These are phyloP conservation scores for Pristis pectinata DNA, from an alignment of 2,797 vertebrate species.

Conservation along the genomic window DNA sequence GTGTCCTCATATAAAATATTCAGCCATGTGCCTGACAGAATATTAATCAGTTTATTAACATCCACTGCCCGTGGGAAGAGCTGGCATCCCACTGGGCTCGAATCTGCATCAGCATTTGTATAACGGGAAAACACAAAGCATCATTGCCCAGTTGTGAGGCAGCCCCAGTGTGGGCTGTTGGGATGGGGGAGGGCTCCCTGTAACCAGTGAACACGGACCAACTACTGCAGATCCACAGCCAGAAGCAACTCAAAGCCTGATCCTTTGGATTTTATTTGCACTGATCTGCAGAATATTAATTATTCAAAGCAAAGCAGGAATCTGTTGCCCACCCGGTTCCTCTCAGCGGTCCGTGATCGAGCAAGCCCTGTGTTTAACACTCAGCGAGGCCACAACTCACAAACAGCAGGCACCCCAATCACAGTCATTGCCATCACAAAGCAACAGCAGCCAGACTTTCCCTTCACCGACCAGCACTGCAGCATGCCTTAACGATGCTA, in stretches of 20 bases:
- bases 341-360: not conserved
- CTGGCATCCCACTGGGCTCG: not conserved
- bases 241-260: not conserved
- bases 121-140: not conserved
- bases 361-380: not conserved
- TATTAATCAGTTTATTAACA: constrained; percentile 12
- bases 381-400: not conserved
- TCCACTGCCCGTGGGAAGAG: not conserved
- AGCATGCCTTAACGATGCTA: too few species aligned
- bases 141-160: not conserved
- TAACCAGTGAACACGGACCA: not conserved
- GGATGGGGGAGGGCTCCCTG: too few species aligned
- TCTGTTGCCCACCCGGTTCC: not conserved
- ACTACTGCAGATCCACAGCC: not conserved
- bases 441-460: not conserved
- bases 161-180: not conserved
- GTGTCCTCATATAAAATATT: constrained; percentile 23
- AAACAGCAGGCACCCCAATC: not conserved
- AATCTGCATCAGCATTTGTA: not conserved
- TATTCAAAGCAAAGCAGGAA: not conserved
- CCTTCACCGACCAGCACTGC: not conserved
- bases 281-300: not conserved
- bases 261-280: not conserved
- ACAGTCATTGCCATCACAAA: not conserved
- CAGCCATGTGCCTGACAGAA: constrained; percentile 3